Evolutionary conservation across 92 coral and sea anemone genomes (phyloP), one percentile per base, ranked within the genome.

Genomic region (Galaxea fascicularis): DNA sequence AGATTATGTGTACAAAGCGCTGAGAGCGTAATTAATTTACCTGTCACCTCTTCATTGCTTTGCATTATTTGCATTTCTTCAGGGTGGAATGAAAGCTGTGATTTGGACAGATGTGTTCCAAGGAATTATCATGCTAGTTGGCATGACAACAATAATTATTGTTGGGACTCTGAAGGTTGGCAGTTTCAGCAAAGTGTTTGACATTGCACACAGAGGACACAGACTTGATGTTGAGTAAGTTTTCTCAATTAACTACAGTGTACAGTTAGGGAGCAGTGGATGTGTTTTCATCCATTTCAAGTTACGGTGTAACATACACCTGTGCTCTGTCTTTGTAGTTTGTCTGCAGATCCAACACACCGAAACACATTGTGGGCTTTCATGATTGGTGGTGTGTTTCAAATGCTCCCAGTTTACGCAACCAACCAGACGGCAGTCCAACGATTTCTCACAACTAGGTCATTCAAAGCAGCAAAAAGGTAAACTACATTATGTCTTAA

Each of bases 81-180:
- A 88, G 94, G 94, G 94, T 88, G 94, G 94, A 29, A 91, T 91
- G 94, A 91, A 91, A 76, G 94, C 94, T 47, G 94, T 91, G 1
- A 91, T 91, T 69, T 91, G 94, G 94, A 91, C 94, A 18, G 94
- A 91, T 60, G 94, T 88, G 8, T 91, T 91, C 64, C 94, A 91
- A 73, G 94, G 94, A 51, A 39, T 91, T 39, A 92, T 91, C 20
- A 91, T 91, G 94, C 28, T 91, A 31, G 77, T 59, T 15, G 94
- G 94, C 26, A 31, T 91, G 82, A 73, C 62, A 52, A 51, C 88
- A 31, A 84, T 91, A 65, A 91, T 91, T 59, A 72, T 68, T 64
- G 89, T 87, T 66, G 94, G 94, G 11, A 71, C 94, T 26, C n/a
- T 59, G 0, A 82, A 79, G 86, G 89, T 91, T 78, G 94, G 94